Conservation (phyloP, 1,140 invertebrate genomes). For the Drosophila murphyi region DNA sequence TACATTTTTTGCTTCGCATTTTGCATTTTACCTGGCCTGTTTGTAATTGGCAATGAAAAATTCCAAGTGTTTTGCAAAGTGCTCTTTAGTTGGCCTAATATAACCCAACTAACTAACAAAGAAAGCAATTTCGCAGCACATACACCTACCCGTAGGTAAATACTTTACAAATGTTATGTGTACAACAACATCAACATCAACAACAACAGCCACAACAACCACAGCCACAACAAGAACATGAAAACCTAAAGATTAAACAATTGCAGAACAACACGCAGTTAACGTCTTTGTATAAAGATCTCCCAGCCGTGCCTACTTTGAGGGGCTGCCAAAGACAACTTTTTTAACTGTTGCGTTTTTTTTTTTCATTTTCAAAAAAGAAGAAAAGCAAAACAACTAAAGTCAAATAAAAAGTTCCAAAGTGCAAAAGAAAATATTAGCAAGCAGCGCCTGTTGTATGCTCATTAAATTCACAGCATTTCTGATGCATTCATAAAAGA, state of each 20-base stretch:
- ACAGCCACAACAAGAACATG: slow-evolving; percentile 14
- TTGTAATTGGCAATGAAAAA: slow-evolving; percentile 65
- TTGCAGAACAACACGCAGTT: slow-evolving; percentile 18
- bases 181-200: not conserved
- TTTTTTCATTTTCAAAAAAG: slow-evolving; percentile 6
- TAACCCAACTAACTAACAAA: slow-evolving; percentile 44
- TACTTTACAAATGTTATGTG: slow-evolving; percentile 34
- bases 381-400: slow-evolving; percentile 24
- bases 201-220: not conserved
- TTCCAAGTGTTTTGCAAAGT: slow-evolving; percentile 61
- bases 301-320: not conserved
- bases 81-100: slow-evolving; percentile 47
- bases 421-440: slow-evolving; percentile 40
- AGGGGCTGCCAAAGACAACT: not conserved
- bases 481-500: slow-evolving; percentile 5
- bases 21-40: slow-evolving; percentile 16
- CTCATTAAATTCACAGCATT: slow-evolving; percentile 43
- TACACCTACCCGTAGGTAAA: slow-evolving; percentile 16
- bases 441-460: slow-evolving; percentile 41
- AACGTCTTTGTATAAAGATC: slow-evolving; percentile 18
- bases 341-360: slow-evolving; percentile 6
- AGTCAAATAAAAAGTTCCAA: slow-evolving; percentile 43
- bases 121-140: slow-evolving; percentile 43
- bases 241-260: slow-evolving; percentile 22
- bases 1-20: slow-evolving; percentile 12